Percentiles rank a stretch among this genome's conserved stretches.
Conservation (phyloP, 2,797 vertebrate genomes). For the Triplophysa yarkandensis region DNA sequence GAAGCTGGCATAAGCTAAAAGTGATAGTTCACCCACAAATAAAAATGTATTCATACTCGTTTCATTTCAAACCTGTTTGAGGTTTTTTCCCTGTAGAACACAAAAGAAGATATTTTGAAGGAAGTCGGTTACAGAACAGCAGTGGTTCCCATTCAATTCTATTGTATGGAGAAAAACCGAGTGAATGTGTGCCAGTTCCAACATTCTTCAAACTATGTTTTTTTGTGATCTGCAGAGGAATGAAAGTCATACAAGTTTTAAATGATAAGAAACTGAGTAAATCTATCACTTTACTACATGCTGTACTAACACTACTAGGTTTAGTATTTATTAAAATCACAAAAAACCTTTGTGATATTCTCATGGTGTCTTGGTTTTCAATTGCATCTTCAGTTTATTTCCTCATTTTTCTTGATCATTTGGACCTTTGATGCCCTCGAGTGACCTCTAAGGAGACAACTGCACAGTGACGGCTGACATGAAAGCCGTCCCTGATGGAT, state of each 20-base stretch:
- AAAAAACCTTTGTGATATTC: neutral
- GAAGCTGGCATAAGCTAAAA: neutral
- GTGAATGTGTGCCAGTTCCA: too few species aligned
- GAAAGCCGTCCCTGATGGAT: constrained; percentile 23
- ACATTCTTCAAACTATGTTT: too few species aligned
- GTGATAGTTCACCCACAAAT: too few species aligned
- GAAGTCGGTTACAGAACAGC: too few species aligned
- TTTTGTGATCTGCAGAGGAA: too few species aligned
- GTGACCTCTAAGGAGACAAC: constrained; percentile 23
- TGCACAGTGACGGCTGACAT: constrained; percentile 8
- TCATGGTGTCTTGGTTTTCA: neutral
- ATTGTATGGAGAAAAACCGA: too few species aligned
- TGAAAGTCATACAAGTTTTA: too few species aligned
- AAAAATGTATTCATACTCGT: too few species aligned
- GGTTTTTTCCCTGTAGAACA: too few species aligned
- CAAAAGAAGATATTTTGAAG: too few species aligned
- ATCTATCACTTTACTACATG: neutral
- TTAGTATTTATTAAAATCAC: neutral
- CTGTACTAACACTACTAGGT: neutral
- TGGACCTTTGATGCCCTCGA: constrained; percentile 32
- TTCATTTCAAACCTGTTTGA: too few species aligned
- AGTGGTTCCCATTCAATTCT: too few species aligned
- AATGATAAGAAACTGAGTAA: neutral
- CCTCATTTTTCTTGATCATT: neutral
- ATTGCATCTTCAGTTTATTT: neutral